Evolutionary conservation across 2,113 vertebrate species (phyloP).

Genomic region (Chrysochloris asiatica): DNA sequence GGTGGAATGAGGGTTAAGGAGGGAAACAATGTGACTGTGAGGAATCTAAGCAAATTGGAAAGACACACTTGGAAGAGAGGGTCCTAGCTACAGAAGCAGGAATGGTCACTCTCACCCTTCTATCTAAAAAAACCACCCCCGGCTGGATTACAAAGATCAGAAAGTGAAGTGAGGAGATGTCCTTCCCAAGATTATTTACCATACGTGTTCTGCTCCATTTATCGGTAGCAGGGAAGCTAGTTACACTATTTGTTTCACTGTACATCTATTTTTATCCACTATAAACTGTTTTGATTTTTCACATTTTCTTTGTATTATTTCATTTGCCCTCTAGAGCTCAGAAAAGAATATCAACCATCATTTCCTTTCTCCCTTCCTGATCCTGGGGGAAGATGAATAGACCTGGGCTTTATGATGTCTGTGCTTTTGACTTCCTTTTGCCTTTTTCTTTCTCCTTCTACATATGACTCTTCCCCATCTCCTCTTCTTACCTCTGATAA

Average conservation of each 20-base stretch:
- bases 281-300: slow-evolving; percentile 47
- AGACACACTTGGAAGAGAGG: not conserved
- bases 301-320: slow-evolving; percentile 78
- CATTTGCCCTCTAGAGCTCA: slow-evolving; percentile 82
- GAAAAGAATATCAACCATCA: slow-evolving; percentile 73
- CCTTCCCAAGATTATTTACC: not conserved
- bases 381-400: slow-evolving; percentile 78
- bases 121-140: fast-evolving
- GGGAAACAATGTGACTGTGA: not conserved
- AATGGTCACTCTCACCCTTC: not conserved
- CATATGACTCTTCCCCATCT: not conserved
- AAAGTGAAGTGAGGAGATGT: not conserved
- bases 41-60: not conserved
- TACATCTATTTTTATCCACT: slow-evolving; percentile 31
- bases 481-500: slow-evolving; percentile 48
- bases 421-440: not conserved
- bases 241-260: slow-evolving; percentile 21
- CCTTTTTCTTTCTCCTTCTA: not conserved
- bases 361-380: slow-evolving; percentile 69
- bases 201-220: not conserved
- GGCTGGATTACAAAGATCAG: no score
- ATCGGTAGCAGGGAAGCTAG: not conserved
- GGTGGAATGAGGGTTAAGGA: not conserved
- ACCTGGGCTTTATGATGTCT: slow-evolving; percentile 55
- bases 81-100: no score